Evolutionary conservation across 2,888 invertebrate genomes (phyloP).

Genomic region (Cartodere bifasciata): DNA sequence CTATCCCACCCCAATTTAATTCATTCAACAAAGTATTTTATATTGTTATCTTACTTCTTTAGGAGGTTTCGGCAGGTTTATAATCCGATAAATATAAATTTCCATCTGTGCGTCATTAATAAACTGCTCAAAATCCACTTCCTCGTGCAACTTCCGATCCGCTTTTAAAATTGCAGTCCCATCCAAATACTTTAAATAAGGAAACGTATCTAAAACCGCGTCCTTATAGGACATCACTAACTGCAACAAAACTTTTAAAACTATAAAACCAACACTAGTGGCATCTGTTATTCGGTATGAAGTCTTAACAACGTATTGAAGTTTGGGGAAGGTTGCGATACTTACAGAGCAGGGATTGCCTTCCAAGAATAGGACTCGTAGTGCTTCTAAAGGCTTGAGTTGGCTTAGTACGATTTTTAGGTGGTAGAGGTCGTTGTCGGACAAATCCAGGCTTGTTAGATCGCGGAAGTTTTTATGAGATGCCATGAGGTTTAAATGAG

Average conservation of each 20-base stretch:
- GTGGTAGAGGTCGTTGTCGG: conserved; percentile 45
- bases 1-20: conserved; percentile 8
- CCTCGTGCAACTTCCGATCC: conserved; percentile 21
- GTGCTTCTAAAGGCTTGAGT: conserved; percentile 30
- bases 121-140: conserved; percentile 23
- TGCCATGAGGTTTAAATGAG: conserved; percentile 24
- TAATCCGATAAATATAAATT: conserved; percentile 40
- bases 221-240: conserved; percentile 39
- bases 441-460: conserved; percentile 36
- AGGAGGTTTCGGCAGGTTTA: conserved; percentile 41
- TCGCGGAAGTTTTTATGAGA: conserved; percentile 15
- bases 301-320: neutral
- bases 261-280: neutral
- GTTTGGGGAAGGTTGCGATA: conserved; percentile 9
- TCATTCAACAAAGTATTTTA: neutral
- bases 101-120: conserved; percentile 34
- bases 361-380: conserved; percentile 37
- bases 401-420: conserved; percentile 34
- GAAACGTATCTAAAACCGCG: conserved; percentile 31
- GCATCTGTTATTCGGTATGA: neutral
- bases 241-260: conserved; percentile 23
- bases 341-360: conserved; percentile 48
- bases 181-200: conserved; percentile 40
- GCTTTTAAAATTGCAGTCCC: conserved; percentile 33
- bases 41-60: conserved; percentile 34